Evolutionary conservation across 1,140 invertebrate species (phyloP), one percentile per base, ranked within the genome.

Genomic region (Manduca sexta): DNA sequence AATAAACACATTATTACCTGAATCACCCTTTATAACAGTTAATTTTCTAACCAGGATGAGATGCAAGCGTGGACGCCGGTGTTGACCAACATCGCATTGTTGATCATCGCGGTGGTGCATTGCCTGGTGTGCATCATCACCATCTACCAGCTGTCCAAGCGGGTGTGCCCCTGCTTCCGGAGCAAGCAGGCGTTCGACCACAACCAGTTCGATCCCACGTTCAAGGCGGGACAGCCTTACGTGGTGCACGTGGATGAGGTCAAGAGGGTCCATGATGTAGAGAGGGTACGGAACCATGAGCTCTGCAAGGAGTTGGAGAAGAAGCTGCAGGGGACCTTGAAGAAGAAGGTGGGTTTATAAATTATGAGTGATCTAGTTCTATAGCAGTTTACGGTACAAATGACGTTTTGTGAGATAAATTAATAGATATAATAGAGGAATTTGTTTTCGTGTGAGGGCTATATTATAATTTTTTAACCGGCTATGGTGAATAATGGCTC

Each of bases 101-200:
- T 91, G 7, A 74, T 89, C 44, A 77, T 87, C 2, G 84, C 88
- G 0, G 69, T 71, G 3, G 57, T 87, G 2, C 86, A 90, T 65
- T 89, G 88, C 61, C 58, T 89, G 14, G 68, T 87, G 2, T 86
- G 89, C 40, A 67, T 87, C 3, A 63, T 89, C 30, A 83, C 84
- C 45, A 87, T 88, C 29, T 89, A 88, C 64, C 83, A 87, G 58
- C 77, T 88, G 16, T 87, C 89, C 14, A 74, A 84, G 57, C 74
- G 86, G 7, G 72, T 90, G 3, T 90, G 89, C 56, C 81, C 88
- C 12, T 90, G 89, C 66, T 86, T 89, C 65, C 64, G 76, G 5
- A 78, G 74, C 16, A 76, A 80, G 51, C 84, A 82, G 55, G 50
- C 82, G 13, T 87, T 72, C 64, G 81, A 87, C 69, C 85, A 87